Conservation (phyloP, 2,888 invertebrate genomes). For the Drosophila atripex region DNA sequence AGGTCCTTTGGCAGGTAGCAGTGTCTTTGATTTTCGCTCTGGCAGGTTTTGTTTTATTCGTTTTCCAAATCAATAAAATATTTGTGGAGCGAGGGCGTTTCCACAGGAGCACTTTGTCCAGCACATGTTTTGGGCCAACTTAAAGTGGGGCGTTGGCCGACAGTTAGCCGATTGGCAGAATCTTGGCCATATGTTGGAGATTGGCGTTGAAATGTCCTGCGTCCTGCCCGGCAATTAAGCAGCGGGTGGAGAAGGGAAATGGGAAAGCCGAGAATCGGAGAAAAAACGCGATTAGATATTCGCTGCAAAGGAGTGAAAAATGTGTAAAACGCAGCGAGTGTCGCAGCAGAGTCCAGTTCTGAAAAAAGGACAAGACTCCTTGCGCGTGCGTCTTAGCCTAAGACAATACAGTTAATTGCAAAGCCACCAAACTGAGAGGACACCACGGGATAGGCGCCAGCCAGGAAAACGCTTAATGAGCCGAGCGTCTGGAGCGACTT, state of each 20-base stretch:
- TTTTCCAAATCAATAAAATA: conserved; percentile 65
- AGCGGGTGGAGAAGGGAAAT: conserved; percentile 41
- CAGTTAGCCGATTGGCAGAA: conserved; percentile 32
- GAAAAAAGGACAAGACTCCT: conserved; percentile 35
- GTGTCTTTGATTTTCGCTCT: conserved; percentile 19
- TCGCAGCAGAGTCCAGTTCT: conserved; percentile 37
- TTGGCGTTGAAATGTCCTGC: conserved; percentile 32
- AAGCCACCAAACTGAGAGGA: conserved; percentile 68
- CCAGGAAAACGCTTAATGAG: conserved; percentile 59
- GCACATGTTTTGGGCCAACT: conserved; percentile 59
- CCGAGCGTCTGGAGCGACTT: conserved; percentile 48
- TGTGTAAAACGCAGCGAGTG: conserved; percentile 51
- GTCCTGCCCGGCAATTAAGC: conserved; percentile 58
- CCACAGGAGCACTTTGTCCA: conserved; percentile 68
- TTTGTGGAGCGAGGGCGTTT: conserved; percentile 54
- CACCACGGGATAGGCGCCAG: conserved; percentile 75
- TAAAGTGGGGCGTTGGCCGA: conserved; percentile 33
- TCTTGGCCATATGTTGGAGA: conserved; percentile 52
- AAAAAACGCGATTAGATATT: conserved; percentile 64
- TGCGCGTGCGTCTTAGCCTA: conserved; percentile 47
- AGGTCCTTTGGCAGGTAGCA: conserved; percentile 17
- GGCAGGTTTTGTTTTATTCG: conserved; percentile 45
- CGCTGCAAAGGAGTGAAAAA: conserved; percentile 69
- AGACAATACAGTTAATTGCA: conserved; percentile 76
- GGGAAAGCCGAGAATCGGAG: conserved; percentile 6